Evolutionary conservation across 1,140 invertebrate species (phyloP).

Genomic region (Chironomus tepperi): DNA sequence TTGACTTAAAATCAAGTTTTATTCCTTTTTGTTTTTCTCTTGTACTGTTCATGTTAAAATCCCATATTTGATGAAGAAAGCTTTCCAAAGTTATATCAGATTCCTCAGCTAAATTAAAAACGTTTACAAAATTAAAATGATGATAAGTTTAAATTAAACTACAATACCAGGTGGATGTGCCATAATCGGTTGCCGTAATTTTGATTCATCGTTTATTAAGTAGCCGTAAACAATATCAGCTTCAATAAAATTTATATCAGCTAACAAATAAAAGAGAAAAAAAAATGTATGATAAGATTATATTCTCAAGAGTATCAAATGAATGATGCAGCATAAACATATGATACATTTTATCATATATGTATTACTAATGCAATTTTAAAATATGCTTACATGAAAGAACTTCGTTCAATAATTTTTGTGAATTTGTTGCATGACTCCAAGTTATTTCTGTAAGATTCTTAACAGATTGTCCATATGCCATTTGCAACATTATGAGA

Average conservation of each 20-base stretch:
- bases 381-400: constrained; percentile 44
- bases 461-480: background rate
- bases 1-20: constrained; percentile 82
- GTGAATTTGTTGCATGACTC: constrained; percentile 74
- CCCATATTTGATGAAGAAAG: constrained; percentile 55
- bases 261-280: constrained; percentile 39
- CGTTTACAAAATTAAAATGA: background rate
- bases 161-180: constrained; percentile 64
- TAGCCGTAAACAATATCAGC: constrained; percentile 72
- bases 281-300: background rate
- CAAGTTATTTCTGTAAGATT: constrained; percentile 70
- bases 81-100: constrained; percentile 69
- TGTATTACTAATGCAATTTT: background rate
- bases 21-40: constrained; percentile 55
- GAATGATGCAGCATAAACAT: background rate
- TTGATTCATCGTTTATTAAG: constrained; percentile 35
- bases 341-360: background rate
- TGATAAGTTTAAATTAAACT: background rate
- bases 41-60: constrained; percentile 38
- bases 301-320: background rate
- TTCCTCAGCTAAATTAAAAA: constrained; percentile 28
- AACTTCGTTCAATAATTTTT: constrained; percentile 48
- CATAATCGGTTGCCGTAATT: constrained; percentile 64
- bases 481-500: no score
- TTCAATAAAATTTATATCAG: constrained; percentile 71